Evolutionary conservation across 2,113 vertebrate genomes (phyloP).

Genomic region (Crotophaga sulcirostris): DNA sequence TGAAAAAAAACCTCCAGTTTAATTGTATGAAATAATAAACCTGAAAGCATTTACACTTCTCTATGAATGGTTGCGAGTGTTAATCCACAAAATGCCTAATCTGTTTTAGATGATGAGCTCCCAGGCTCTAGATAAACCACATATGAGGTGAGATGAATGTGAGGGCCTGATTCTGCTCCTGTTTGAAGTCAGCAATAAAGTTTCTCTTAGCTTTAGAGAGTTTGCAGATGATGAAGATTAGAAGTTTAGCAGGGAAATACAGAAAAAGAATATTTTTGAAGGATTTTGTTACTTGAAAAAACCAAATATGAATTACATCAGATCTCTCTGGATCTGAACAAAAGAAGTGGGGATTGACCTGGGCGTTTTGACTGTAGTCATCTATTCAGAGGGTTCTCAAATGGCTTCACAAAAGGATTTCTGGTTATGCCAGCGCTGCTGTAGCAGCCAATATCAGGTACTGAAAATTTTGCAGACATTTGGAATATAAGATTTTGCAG

Average conservation of each 20-base stretch:
- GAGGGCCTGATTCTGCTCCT: slow-evolving; percentile 35
- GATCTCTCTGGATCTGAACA: not conserved
- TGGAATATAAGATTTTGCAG: not conserved
- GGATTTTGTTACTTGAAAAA: not conserved
- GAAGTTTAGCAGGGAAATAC: not conserved
- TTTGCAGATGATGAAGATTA: slow-evolving; percentile 43
- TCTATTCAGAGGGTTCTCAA: not conserved
- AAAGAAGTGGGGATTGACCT: not conserved
- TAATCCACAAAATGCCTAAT: slow-evolving; percentile 18
- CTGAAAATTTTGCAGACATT: not conserved
- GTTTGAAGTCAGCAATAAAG: slow-evolving; percentile 59
- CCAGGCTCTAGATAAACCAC: slow-evolving; percentile 6
- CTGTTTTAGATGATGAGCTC: slow-evolving; percentile 28
- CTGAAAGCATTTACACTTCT: not conserved
- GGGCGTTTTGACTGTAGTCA: not conserved
- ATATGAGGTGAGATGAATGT: slow-evolving; percentile 17
- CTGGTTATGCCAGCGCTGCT: not conserved
- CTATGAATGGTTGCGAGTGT: not conserved
- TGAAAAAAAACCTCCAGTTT: not conserved
- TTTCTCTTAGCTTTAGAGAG: slow-evolving; percentile 8
- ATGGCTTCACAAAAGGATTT: not conserved
- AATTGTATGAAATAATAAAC: slow-evolving; percentile 5
- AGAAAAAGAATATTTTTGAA: not conserved
- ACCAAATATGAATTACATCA: not conserved
- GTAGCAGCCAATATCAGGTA: not conserved